Evolutionary conservation across 2,113 vertebrate species (phyloP).

Genomic region (Forbesichthys agassizii): DNA sequence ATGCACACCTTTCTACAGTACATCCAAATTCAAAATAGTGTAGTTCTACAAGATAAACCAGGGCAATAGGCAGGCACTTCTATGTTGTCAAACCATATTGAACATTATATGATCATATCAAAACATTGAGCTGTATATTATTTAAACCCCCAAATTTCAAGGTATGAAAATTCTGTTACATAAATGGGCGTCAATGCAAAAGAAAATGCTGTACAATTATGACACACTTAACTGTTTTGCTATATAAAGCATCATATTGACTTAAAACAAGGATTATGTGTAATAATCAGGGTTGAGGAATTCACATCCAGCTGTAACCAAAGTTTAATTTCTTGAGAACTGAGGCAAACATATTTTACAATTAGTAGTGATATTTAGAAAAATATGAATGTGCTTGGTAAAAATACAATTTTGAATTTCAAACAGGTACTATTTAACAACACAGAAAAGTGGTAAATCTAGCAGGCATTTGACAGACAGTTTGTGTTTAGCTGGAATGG

Average conservation of each 20-base stretch:
- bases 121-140: neutral
- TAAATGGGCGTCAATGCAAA: neutral
- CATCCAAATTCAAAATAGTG: neutral
- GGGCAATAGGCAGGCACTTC: conserved; percentile 43
- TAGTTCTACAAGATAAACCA: conserved; percentile 9
- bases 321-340: too few species aligned
- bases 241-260: neutral
- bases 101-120: neutral
- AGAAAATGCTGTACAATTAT: neutral
- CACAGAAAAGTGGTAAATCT: too few species aligned
- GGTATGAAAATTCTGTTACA: neutral
- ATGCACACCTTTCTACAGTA: neutral
- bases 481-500: too few species aligned
- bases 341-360: too few species aligned
- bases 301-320: too few species aligned
- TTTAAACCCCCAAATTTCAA: neutral
- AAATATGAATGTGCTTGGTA: too few species aligned
- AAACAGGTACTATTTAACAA: too few species aligned
- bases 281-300: too few species aligned
- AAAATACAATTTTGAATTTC: too few species aligned
- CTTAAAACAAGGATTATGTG: neutral
- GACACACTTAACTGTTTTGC: neutral
- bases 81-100: conserved; percentile 10
- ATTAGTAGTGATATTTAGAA: too few species aligned
- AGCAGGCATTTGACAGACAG: too few species aligned